These are phyloP conservation scores for Platysternon megacephalum DNA, from an alignment of 2,113 vertebrate genomes.

Conservation along the genomic window DNA sequence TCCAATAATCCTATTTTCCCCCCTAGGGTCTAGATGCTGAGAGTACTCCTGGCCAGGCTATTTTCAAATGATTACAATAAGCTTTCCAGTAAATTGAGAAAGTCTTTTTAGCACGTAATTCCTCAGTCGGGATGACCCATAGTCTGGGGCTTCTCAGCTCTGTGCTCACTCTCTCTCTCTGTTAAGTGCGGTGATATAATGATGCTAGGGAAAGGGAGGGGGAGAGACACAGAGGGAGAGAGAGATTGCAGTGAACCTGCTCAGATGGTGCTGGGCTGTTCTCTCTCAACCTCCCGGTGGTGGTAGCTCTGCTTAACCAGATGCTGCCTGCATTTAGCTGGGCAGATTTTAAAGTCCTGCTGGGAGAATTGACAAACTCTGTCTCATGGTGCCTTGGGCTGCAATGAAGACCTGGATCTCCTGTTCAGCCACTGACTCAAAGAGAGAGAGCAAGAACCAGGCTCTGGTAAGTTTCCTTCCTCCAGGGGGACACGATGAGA, in stretches of 20 bases:
- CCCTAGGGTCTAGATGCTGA: too few relatives aligned
- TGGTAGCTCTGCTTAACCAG: not conserved
- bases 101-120: not conserved
- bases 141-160: not conserved
- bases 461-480: not conserved
- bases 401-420: not conserved
- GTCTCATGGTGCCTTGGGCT: not conserved
- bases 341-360: not conserved
- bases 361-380: not conserved
- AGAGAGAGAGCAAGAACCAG: not conserved
- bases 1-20: not conserved
- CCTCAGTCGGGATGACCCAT: constrained; percentile 66
- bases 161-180: too few relatives aligned
- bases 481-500: too few relatives aligned
- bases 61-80: not conserved
- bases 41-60: too few relatives aligned
- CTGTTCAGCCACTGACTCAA: too few relatives aligned
- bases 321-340: not conserved
- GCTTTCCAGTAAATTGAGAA: too few relatives aligned
- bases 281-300: not conserved
- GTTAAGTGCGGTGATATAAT: not conserved
- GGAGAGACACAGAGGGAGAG: too few relatives aligned
- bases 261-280: not conserved
- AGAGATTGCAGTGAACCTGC: not conserved
- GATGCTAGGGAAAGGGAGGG: not conserved